Base-by-base conservation (phyloP, 2,888 invertebrate genomes). In the Blomia tropicalis region DNA sequence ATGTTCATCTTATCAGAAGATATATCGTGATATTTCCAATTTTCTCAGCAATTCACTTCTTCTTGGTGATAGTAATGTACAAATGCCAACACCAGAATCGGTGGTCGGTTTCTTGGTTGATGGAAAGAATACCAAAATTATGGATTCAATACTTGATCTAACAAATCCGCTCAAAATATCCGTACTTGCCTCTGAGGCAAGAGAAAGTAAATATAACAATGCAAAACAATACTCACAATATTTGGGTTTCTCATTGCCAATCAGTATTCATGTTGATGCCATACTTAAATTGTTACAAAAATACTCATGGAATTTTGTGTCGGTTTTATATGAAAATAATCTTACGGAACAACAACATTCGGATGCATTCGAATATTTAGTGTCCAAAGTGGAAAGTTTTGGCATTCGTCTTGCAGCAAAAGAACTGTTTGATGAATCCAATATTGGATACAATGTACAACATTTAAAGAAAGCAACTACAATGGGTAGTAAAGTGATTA, bases 281-380 rank as follows among this genome's bases (percentile, higher is more conserved):
- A 70, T 75, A 58, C 68, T 72, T 3, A 69, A 71, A 58, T 69
- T 73, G 1, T 65, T 76, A 62, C 66, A 70, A 27, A 68, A 71
- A 56, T 68, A 75, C 53, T 69, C 72, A 7, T 76, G 76, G 76
- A 70, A 71, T 30, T 74, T 72, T 65, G 71, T 75, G 11, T 72
- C 71, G 2, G 69, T 74, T 17, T 70, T 76, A 17, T 73, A 73
- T 66, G 70, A 70, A 31, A 56, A 56, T 25, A 56, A 56, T 25
- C 29, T 56, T 14, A 25, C 19, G 2, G 29, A 23, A 17, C 29
- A 56, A 19, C 56, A 25, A 27, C 23, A 56, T 56, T 11, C 29
- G 2, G 56, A 56, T 36, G 56, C 56, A 32, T 56, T 56, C 29
- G 25, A 23, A 25, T 56, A 56, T 36, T 56, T 56, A 14, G 11